These are phyloP conservation scores for Phainopepla nitens DNA, from an alignment of 2,113 vertebrate genomes.

Conservation along the genomic window DNA sequence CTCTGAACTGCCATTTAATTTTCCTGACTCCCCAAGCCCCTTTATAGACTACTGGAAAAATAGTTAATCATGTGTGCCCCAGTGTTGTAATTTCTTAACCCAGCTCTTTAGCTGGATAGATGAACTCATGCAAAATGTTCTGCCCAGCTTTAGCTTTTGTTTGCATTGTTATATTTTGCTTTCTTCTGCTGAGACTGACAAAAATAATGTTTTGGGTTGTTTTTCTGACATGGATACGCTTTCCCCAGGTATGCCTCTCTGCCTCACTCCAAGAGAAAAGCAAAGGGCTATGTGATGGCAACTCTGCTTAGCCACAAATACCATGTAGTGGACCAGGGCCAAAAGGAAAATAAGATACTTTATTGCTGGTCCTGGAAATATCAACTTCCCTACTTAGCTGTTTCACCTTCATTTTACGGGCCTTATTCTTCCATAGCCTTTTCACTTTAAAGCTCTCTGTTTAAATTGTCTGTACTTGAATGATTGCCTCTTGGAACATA, in stretches of 20 bases:
- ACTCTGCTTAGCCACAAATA: not conserved
- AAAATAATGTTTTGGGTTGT: not conserved
- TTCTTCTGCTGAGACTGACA: not conserved
- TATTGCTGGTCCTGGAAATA: not conserved
- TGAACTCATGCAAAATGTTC: not conserved
- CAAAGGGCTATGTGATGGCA: not conserved
- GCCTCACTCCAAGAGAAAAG: not conserved
- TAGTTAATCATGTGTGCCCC: not conserved
- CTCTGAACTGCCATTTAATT: not conserved
- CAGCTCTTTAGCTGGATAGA: not conserved
- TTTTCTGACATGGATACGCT: not conserved
- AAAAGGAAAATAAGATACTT: not conserved
- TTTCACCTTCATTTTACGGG: not conserved
- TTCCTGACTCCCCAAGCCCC: not conserved
- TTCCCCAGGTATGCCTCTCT: rapidly evolving
- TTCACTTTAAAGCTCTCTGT: not conserved
- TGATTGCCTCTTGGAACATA: not conserved
- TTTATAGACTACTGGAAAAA: not conserved
- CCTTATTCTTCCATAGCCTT: not conserved
- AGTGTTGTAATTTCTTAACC: not conserved
- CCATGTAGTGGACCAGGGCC: not conserved
- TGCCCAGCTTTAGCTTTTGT: not conserved
- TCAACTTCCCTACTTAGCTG: not conserved
- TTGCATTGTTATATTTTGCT: not conserved
- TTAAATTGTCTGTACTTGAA: slow-evolving; percentile 1